Evolutionary conservation across 2,113 vertebrate species (phyloP).

Genomic region (Ammodytes marinus): DNA sequence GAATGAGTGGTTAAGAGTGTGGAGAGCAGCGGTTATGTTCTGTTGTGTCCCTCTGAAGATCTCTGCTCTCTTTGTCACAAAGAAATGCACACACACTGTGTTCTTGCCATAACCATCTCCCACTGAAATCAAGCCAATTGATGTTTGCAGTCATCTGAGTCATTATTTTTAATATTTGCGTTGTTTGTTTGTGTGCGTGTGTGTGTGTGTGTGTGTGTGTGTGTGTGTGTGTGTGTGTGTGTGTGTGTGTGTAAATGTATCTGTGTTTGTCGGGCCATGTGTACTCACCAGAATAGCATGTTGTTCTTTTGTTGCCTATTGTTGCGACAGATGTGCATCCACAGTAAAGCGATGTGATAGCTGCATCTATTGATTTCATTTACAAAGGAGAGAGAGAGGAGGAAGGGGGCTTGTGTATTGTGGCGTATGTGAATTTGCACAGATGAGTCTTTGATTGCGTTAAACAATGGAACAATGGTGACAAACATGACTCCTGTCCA

Average conservation of each 20-base stretch:
- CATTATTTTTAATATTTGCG: slow-evolving; percentile 59
- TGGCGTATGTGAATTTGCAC: neutral
- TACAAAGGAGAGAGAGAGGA: slow-evolving; percentile 64
- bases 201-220: neutral
- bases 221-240: neutral
- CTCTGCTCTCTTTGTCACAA: slow-evolving; percentile 1
- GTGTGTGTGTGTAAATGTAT: slow-evolving; percentile 19
- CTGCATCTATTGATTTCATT: slow-evolving; percentile 78
- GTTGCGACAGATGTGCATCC: slow-evolving; percentile 75
- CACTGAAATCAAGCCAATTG: slow-evolving; percentile 53
- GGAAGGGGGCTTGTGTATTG: slow-evolving; percentile 43
- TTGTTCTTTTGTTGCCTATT: slow-evolving; percentile 76
- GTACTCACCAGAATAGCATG: slow-evolving; percentile 54
- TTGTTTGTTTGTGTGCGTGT: neutral
- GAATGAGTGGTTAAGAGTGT: neutral
- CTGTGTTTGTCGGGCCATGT: slow-evolving; percentile 47
- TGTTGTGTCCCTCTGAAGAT: slow-evolving; percentile 14
- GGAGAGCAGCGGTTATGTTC: neutral
- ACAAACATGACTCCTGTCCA: slow-evolving; percentile 53
- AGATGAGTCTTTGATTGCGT: slow-evolving; percentile 53
- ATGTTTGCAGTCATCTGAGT: slow-evolving; percentile 66
- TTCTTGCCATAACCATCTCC: slow-evolving; percentile 20
- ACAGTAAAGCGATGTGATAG: slow-evolving; percentile 73
- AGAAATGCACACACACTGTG: slow-evolving; percentile 18
- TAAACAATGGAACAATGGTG: slow-evolving; percentile 68